phyloP scores from a whole-genome alignment of 1,140 invertebrate species.

The Apis florea region DNA sequence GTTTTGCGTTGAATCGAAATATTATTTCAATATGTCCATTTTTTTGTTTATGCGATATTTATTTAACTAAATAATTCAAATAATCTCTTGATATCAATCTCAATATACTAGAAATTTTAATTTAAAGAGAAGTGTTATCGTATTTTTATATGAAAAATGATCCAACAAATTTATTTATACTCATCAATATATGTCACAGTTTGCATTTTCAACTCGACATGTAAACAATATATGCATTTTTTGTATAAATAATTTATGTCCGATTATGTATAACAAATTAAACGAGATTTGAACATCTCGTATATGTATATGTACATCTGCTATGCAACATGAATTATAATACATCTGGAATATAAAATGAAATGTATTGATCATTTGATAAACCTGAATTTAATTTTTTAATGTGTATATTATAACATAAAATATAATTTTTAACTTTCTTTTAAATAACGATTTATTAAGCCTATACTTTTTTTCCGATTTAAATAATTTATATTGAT shows the following conservation, averaged over 20 bases:
- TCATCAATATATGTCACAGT: background rate
- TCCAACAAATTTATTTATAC: conserved; percentile 6
- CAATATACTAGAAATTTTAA: conserved; percentile 6
- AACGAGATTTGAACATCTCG: background rate
- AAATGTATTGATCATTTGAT: conserved; percentile 13
- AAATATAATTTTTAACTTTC: background rate
- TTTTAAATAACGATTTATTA: background rate
- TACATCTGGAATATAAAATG: conserved; percentile 37
- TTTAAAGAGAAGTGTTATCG: conserved; percentile 6
- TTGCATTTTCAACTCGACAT: background rate
- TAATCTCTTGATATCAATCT: background rate
- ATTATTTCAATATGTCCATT: conserved; percentile 10
- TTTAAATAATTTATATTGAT: background rate
- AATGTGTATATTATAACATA: background rate
- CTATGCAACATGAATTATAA: conserved; percentile 45
- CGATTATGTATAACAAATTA: conserved; percentile 14
- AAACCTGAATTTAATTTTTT: background rate
- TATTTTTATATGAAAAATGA: conserved; percentile 34
- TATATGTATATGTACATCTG: conserved; percentile 45
- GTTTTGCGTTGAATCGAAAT: conserved; percentile 19
- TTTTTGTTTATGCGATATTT: conserved; percentile 26
- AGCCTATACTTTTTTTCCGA: background rate
- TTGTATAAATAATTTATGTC: conserved; percentile 42
- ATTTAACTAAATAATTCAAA: conserved; percentile 20
- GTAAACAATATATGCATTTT: conserved; percentile 25